Percentiles rank a stretch among this genome's conserved stretches.
These are phyloP conservation scores for Megamerina dolium DNA, from an alignment of 2,888 invertebrate genomes.

Conservation along the genomic window DNA sequence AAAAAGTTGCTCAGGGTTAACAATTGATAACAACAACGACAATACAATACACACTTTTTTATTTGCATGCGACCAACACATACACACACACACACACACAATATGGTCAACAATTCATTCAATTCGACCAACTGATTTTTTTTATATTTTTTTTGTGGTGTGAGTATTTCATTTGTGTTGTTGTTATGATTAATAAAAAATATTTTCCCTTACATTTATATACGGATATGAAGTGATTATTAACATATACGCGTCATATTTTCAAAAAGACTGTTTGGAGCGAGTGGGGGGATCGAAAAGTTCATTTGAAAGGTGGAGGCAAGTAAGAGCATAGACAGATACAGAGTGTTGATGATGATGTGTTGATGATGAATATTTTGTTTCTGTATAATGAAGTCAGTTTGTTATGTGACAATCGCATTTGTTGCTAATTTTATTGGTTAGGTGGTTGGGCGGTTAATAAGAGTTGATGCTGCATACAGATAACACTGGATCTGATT, in stretches of 20 bases:
- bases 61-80: too few relatives aligned
- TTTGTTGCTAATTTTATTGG: slow-evolving; percentile 26
- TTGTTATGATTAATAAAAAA: slow-evolving; percentile 3
- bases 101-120: slow-evolving; percentile 27
- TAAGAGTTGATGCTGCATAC: slow-evolving; percentile 3
- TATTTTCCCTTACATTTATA: not conserved
- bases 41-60: too few relatives aligned
- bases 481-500: too few relatives aligned
- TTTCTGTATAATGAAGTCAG: slow-evolving; percentile 4
- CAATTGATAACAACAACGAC: too few relatives aligned
- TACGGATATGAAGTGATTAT: not conserved
- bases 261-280: too few relatives aligned
- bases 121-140: slow-evolving; percentile 8
- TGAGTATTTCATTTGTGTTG: slow-evolving; percentile 13
- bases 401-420: slow-evolving; percentile 12
- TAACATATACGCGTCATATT: too few relatives aligned
- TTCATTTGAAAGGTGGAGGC: too few relatives aligned
- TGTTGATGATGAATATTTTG: slow-evolving; percentile 11
- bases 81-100: slow-evolving; percentile 24
- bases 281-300: too few relatives aligned
- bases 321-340: too few relatives aligned
- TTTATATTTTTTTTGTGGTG: slow-evolving; percentile 15
- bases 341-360: not conserved
- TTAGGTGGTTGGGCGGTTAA: too few relatives aligned
- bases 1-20: too few relatives aligned